Percentiles rank a stretch among this genome's conserved stretches.
phyloP scores from a whole-genome alignment of 2,888 invertebrate species.

The Chamaedrilus cognettii region DNA sequence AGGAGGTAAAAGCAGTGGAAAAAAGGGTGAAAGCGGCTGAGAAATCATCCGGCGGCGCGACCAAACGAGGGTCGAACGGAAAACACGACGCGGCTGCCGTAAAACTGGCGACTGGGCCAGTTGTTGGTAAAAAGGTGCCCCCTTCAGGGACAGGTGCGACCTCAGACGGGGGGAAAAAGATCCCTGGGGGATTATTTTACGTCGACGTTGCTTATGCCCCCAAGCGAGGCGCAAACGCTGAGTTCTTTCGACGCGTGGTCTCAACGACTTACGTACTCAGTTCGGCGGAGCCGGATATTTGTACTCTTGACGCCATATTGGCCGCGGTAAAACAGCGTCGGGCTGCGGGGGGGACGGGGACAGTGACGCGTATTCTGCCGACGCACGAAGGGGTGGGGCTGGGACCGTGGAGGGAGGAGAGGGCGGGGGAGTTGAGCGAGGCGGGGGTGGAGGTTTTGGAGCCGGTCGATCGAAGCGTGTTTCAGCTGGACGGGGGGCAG shows the following conservation, averaged over 20 bases:
- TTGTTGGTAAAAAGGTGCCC: not conserved
- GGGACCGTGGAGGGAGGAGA: not conserved
- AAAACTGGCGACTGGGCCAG: too few relatives aligned
- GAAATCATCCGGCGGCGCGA: not conserved
- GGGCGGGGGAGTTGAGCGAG: not conserved
- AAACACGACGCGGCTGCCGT: not conserved
- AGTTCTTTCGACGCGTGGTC: not conserved
- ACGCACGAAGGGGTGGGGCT: not conserved
- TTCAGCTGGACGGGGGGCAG: slow-evolving; percentile 3
- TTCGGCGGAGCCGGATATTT: not conserved
- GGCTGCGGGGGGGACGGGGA: not conserved
- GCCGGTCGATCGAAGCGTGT: not conserved
- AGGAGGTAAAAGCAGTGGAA: not conserved
- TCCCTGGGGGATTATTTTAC: not conserved
- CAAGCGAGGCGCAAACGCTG: not conserved
- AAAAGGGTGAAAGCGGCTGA: not conserved
- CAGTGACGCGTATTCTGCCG: not conserved
- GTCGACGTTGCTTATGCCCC: slow-evolving; percentile 2
- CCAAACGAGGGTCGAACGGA: not conserved
- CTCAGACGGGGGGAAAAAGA: not conserved
- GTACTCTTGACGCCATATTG: not conserved
- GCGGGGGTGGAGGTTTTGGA: slow-evolving; percentile 1
- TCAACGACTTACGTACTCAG: not conserved
- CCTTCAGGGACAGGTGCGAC: not conserved
- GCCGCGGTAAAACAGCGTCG: not conserved